A percentile compares a stretch with the other conserved stretches of the same genome.
These are phyloP conservation scores for Anomalospiza imberbis DNA, from an alignment of 2,797 vertebrate species.

Conservation along the genomic window DNA sequence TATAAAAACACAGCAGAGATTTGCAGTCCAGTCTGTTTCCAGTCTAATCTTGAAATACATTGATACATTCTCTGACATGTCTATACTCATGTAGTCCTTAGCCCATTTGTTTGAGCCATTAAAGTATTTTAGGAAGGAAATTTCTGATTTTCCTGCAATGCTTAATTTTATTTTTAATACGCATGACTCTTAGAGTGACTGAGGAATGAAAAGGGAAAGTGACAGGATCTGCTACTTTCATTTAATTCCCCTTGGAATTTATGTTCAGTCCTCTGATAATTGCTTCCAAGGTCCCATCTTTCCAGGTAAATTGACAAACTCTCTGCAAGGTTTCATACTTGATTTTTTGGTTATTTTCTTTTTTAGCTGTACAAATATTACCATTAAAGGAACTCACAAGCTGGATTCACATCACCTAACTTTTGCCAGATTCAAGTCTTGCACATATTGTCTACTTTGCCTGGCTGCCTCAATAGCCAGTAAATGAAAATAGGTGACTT, in stretches of 20 bases:
- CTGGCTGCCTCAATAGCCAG: neutral
- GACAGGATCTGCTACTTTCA: neutral
- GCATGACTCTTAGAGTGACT: neutral
- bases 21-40: neutral
- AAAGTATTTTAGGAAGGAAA: neutral
- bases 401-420: neutral
- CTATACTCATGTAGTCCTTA: neutral
- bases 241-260: neutral
- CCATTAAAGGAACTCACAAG: neutral
- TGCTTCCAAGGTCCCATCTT: neutral
- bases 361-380: neutral
- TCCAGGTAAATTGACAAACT: neutral
- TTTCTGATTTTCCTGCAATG: neutral
- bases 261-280: neutral
- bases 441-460: neutral
- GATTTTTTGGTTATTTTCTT: neutral
- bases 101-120: neutral
- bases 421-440: neutral
- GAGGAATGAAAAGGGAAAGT: neutral
- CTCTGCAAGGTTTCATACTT: neutral
- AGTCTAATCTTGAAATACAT: neutral
- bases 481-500: neutral
- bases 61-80: neutral
- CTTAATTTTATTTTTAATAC: neutral
- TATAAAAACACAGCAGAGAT: neutral